Conservation (phyloP, 1,140 invertebrate species). For the Drosophila orena region DNA sequence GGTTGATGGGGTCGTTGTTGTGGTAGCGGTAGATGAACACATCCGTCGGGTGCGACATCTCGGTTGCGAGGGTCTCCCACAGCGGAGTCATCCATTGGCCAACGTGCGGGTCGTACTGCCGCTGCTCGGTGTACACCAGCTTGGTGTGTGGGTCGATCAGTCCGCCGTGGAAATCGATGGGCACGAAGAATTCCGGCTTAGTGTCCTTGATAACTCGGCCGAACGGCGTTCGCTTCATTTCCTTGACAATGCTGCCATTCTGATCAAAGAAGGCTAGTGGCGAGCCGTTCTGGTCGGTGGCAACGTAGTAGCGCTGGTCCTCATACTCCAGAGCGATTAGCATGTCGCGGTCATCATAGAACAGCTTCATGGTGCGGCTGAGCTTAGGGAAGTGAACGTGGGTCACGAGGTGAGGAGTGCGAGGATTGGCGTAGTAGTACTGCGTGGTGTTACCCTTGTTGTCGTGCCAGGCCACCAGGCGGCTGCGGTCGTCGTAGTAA, state of each 20-base stretch:
- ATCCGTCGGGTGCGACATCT: slow-evolving; percentile 92
- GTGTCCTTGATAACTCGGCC: slow-evolving; percentile 95
- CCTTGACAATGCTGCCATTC: slow-evolving; percentile 95
- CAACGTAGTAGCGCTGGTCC: slow-evolving; percentile 95
- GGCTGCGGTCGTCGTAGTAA: slow-evolving; percentile 95
- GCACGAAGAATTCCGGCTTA: slow-evolving; percentile 95
- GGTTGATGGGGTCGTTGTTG: slow-evolving; percentile 96
- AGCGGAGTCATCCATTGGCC: slow-evolving; percentile 98
- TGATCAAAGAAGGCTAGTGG: slow-evolving; percentile 96
- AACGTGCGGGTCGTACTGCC: slow-evolving; percentile 96
- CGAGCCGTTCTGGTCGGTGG: slow-evolving; percentile 96
- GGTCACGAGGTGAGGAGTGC: slow-evolving; percentile 91
- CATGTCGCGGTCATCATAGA: slow-evolving; percentile 94
- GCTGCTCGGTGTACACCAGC: slow-evolving; percentile 90
- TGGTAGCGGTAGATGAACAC: slow-evolving; percentile 96
- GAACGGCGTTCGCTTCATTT: slow-evolving; percentile 95
- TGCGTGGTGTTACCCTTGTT: slow-evolving; percentile 96
- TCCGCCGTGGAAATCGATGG: slow-evolving; percentile 97
- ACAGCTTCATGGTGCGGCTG: slow-evolving; percentile 91
- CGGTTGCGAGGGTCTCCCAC: slow-evolving; percentile 93
- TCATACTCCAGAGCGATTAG: slow-evolving; percentile 93
- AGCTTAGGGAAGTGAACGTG: slow-evolving; percentile 96
- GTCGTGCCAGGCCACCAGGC: slow-evolving; percentile 94
- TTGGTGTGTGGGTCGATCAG: slow-evolving; percentile 93
- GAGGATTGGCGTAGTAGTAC: slow-evolving; percentile 96